These are phyloP conservation scores for Plecturocebus donacophilus DNA, from an alignment of 2,113 vertebrate species.

Conservation along the genomic window DNA sequence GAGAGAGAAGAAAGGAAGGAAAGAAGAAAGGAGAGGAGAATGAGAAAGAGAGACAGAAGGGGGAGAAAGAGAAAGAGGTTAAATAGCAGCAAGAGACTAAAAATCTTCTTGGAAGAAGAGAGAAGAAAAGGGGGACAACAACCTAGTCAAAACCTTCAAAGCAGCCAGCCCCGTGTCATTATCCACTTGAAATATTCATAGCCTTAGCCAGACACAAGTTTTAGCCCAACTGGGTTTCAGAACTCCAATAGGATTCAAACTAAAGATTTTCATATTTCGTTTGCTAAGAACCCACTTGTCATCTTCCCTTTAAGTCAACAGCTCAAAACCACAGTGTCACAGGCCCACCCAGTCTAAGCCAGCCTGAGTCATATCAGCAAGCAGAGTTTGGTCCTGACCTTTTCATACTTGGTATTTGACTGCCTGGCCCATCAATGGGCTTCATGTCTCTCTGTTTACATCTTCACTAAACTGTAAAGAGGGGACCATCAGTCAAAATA, in stretches of 20 bases:
- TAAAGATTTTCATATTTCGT: not conserved
- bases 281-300: conserved; percentile 28
- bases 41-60: not conserved
- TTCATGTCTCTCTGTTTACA: conserved; percentile 77
- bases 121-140: not conserved
- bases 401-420: conserved; percentile 79
- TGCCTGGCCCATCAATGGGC: conserved; percentile 61
- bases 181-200: conserved; percentile 22
- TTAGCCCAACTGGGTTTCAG: conserved; percentile 1
- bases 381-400: conserved; percentile 73
- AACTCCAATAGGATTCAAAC: not conserved
- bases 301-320: conserved; percentile 59
- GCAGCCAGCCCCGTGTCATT: not conserved
- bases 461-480: conserved; percentile 76
- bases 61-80: not conserved
- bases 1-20: not conserved
- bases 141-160: conserved; percentile 14
- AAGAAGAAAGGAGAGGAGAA: not conserved
- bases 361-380: conserved; percentile 55
- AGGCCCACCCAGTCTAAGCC: conserved; percentile 23
- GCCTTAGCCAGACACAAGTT: not conserved
- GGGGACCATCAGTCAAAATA: conserved; percentile 73
- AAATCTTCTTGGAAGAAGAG: not conserved
- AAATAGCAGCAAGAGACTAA: not conserved
- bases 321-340: conserved; percentile 47